Percentiles rank a stretch among this genome's conserved stretches.
Conservation (phyloP, 2,113 vertebrate genomes). For the Percina caprodes region DNA sequence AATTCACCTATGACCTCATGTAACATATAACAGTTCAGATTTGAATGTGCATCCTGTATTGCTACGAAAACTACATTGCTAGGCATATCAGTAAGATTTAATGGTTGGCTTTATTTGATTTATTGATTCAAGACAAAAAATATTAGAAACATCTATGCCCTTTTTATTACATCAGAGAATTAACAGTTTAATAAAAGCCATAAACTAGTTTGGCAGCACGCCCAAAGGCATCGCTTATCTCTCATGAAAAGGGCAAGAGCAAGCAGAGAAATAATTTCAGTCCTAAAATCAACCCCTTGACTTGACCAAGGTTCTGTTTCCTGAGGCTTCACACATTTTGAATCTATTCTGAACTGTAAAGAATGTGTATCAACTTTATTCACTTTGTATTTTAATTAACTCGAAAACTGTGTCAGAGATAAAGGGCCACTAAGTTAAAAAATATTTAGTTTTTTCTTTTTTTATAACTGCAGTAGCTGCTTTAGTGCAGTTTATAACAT, state of each 20-base stretch:
- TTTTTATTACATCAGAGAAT: conserved; percentile 11
- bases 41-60: conserved; percentile 15
- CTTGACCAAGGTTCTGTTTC: neutral
- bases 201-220: conserved; percentile 33
- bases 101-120: conserved; percentile 26
- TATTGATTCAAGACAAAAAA: conserved; percentile 30
- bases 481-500: neutral
- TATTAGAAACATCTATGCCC: conserved; percentile 6
- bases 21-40: conserved; percentile 4
- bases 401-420: neutral
- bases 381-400: neutral
- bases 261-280: neutral
- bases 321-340: neutral
- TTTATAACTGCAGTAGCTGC: neutral
- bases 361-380: neutral
- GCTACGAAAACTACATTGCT: neutral
- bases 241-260: neutral
- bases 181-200: conserved; percentile 42
- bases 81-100: conserved; percentile 2
- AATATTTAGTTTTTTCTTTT: neutral
- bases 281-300: neutral
- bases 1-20: neutral
- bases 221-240: conserved; percentile 3
- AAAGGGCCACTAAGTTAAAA: neutral
- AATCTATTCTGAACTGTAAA: neutral